These are phyloP conservation scores for Drosophila mimetica DNA, from an alignment of 2,888 invertebrate genomes.

Conservation along the genomic window DNA sequence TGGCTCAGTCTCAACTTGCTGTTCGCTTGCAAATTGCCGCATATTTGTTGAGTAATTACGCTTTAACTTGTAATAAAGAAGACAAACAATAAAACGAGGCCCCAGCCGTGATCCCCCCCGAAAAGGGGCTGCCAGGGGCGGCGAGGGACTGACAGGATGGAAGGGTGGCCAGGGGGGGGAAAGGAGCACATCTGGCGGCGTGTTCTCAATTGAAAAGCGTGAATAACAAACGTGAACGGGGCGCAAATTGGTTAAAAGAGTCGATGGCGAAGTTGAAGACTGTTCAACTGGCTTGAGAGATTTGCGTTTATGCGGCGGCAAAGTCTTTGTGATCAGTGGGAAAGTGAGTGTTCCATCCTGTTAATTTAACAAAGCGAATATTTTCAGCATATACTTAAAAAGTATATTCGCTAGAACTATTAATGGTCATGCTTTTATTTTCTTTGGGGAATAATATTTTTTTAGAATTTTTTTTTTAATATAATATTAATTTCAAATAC, in stretches of 20 bases:
- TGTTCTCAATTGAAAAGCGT: conserved; percentile 77
- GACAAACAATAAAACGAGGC: conserved; percentile 81
- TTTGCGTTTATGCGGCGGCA: conserved; percentile 25
- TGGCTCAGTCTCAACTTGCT: conserved; percentile 27
- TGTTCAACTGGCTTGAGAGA: conserved; percentile 17
- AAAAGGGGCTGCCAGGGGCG: conserved; percentile 1
- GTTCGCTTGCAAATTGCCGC: conserved; percentile 74
- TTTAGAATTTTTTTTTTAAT: too few relatives aligned
- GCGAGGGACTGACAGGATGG: not conserved
- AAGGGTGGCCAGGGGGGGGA: not conserved
- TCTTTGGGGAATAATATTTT: too few relatives aligned
- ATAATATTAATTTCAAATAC: too few relatives aligned
- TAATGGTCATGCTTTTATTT: too few relatives aligned
- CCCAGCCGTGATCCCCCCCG: conserved; percentile 42
- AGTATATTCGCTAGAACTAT: too few relatives aligned
- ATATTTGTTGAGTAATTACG: conserved; percentile 81
- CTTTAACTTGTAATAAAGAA: conserved; percentile 82
- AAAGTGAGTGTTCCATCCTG: too few relatives aligned
- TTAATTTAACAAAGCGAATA: too few relatives aligned
- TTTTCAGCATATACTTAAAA: too few relatives aligned
- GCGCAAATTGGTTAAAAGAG: conserved; percentile 73
- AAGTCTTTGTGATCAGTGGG: not conserved
- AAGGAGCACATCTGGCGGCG: conserved; percentile 66
- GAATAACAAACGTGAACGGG: conserved; percentile 77
- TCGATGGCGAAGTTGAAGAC: conserved; percentile 51